These are phyloP conservation scores for Diloba caeruleocephala DNA, from an alignment of 2,888 invertebrate species.

Conservation along the genomic window DNA sequence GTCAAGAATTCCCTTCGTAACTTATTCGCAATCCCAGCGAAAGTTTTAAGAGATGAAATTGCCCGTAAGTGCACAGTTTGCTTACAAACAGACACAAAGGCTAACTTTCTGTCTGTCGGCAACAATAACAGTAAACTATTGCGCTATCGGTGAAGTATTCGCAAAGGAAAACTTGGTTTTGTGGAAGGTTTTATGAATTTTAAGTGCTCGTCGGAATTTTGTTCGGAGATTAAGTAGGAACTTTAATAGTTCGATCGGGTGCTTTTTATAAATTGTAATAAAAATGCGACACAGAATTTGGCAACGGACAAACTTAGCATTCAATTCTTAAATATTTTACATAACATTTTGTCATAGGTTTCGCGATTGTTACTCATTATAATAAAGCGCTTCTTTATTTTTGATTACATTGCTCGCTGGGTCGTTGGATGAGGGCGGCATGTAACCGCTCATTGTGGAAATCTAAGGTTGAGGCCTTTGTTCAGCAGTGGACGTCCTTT, in stretches of 20 bases:
- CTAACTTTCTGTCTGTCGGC: constrained; percentile 43
- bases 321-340: no score
- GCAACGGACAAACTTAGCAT: no score
- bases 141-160: constrained; percentile 39
- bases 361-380: no score
- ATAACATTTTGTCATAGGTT: no score
- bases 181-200: constrained; percentile 43
- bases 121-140: constrained; percentile 45
- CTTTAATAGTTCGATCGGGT: constrained; percentile 14
- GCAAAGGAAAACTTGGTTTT: constrained; percentile 15
- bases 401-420: no score
- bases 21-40: constrained; percentile 20
- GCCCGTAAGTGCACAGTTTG: constrained; percentile 53
- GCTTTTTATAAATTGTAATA: constrained; percentile 13
- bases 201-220: constrained; percentile 26
- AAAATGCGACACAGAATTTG: no score
- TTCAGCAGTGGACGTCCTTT: no score
- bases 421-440: no score
- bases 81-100: constrained; percentile 39
- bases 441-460: no score
- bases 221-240: constrained; percentile 16
- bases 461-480: no score
- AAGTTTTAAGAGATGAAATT: constrained; percentile 49
- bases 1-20: constrained; percentile 27
- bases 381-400: no score